Percentiles rank a stretch among this genome's conserved stretches.
Conservation (phyloP, 2,113 vertebrate species). For the Tetrao urogallus region DNA sequence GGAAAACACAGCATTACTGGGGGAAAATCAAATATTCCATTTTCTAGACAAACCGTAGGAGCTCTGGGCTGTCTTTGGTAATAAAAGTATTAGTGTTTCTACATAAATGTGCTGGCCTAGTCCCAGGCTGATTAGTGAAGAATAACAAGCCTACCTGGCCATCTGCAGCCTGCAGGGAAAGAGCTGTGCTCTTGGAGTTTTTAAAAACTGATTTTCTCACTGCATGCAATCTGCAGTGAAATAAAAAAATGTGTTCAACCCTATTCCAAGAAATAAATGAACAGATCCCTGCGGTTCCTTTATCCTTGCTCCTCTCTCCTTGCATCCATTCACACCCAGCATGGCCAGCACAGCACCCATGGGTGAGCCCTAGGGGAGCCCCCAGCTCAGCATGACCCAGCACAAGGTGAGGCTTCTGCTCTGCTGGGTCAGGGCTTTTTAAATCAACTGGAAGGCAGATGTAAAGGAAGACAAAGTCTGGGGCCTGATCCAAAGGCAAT, state of each 20-base stretch:
- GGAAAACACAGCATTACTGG: slow-evolving; percentile 5
- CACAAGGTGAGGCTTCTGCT: not conserved
- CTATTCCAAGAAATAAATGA: not conserved
- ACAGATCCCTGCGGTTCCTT: not conserved
- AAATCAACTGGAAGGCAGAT: not conserved
- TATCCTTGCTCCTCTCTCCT: not conserved
- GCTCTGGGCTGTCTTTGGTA: not conserved
- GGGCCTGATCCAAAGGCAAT: not conserved
- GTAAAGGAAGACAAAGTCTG: not conserved
- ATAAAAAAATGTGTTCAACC: not conserved
- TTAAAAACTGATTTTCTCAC: not conserved
- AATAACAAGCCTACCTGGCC: slow-evolving; percentile 15
- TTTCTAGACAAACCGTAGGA: slow-evolving; percentile 16
- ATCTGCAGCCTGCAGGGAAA: not conserved
- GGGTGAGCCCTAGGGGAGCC: not conserved
- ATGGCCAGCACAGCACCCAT: accelerated
- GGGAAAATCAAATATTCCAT: slow-evolving; percentile 27
- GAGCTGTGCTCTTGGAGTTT: not conserved
- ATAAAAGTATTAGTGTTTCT: slow-evolving; percentile 19
- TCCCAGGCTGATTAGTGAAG: not conserved
- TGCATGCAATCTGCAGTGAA: not conserved
- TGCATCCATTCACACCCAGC: not conserved
- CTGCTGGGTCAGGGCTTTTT: not conserved
- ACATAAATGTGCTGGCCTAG: slow-evolving; percentile 5
- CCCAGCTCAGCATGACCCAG: accelerated